Percentiles rank a stretch among this genome's conserved stretches.
Conservation (phyloP, 2,888 invertebrate genomes). For the Diplazon laetatorius region DNA sequence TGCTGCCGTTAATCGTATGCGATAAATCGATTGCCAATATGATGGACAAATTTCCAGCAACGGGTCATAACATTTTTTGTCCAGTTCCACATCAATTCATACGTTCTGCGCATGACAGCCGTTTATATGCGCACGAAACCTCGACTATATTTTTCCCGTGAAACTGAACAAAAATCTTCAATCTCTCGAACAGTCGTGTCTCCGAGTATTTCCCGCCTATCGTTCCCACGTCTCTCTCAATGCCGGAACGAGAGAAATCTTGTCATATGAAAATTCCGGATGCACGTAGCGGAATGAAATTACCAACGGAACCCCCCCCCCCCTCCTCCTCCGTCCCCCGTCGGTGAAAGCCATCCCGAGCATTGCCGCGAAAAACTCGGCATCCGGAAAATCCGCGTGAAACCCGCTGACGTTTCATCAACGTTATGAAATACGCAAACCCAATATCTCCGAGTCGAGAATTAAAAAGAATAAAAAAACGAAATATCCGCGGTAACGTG, state of each 20-base stretch:
- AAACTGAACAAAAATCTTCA: constrained; percentile 50
- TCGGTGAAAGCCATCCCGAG: background rate
- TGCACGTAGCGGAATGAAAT: constrained; percentile 16
- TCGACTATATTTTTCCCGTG: constrained; percentile 21
- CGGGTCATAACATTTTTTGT: background rate
- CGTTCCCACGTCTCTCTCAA: background rate
- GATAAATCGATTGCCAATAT: too few species aligned
- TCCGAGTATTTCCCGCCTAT: constrained; percentile 36
- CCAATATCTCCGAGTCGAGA: constrained; percentile 35
- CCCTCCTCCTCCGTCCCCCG: too few species aligned
- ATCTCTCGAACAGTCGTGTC: constrained; percentile 52
- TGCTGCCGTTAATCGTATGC: too few species aligned
- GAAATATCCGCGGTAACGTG: background rate
- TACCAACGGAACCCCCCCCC: constrained; percentile 34
- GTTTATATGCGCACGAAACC: constrained; percentile 23
- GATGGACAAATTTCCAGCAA: too few species aligned
- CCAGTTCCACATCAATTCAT: constrained; percentile 13
- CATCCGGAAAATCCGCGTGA: constrained; percentile 32
- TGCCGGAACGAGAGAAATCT: constrained; percentile 12
- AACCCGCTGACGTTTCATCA: constrained; percentile 53
- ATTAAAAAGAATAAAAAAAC: background rate
- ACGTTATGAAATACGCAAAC: constrained; percentile 55
- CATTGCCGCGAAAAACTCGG: background rate
- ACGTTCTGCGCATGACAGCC: constrained; percentile 45
- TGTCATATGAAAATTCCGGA: constrained; percentile 27